phyloP scores from a whole-genome alignment of 1,140 invertebrate species.

The Phymastichus coffea region DNA sequence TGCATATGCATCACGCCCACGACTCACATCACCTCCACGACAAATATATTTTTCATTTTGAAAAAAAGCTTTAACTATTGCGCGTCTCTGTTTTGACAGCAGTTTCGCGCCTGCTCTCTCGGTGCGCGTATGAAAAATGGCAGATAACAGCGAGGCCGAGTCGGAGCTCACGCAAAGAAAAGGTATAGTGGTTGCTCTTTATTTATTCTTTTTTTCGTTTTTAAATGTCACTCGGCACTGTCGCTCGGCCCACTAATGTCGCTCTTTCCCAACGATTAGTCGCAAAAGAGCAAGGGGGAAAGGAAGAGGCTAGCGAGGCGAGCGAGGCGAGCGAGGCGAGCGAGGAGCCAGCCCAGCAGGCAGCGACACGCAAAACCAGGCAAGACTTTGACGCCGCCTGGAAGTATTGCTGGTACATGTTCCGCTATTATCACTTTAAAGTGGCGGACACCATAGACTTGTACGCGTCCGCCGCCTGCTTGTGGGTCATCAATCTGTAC shows the following conservation, averaged over 20 bases:
- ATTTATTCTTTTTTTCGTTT: no score
- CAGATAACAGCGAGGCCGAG: background rate
- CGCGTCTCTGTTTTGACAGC: conserved; percentile 10
- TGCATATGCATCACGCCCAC: background rate
- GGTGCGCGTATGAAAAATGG: background rate
- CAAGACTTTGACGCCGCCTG: no score
- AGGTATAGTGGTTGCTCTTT: no score
- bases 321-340: no score
- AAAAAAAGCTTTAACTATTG: background rate
- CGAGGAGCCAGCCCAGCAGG: no score
- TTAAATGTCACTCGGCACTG: no score
- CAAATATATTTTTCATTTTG: background rate
- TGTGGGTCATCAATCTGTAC: conserved; percentile 26
- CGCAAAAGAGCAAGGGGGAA: no score
- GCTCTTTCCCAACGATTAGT: no score
- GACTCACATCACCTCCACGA: background rate
- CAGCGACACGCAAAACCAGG: no score
- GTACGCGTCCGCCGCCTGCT: conserved; percentile 21
- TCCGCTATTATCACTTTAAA: conserved; percentile 28
- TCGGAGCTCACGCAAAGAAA: conserved; percentile 12
- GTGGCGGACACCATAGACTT: conserved; percentile 25
- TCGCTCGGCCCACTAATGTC: no score
- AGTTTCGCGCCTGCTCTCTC: background rate
- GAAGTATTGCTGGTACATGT: conserved; percentile 30
- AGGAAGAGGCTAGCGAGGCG: no score